A percentile compares a stretch with the other conserved stretches of the same genome.
phyloP scores from a whole-genome alignment of 2,888 invertebrate genomes.

The Orchesella flavescens region DNA sequence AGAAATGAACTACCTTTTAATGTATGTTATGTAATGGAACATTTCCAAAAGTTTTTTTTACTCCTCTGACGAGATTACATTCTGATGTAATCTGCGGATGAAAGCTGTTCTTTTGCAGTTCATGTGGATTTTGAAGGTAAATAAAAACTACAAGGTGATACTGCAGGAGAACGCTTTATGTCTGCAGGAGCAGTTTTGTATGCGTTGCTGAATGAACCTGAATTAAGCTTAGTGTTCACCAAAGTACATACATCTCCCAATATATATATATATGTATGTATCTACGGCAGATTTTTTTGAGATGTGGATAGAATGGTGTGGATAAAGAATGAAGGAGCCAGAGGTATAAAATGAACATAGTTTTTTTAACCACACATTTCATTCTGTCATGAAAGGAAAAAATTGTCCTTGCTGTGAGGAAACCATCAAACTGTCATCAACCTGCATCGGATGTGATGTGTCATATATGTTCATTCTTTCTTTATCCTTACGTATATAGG shows the following conservation, averaged over 20 bases:
- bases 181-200: too few species aligned
- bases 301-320: neutral
- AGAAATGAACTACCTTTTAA: too few species aligned
- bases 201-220: neutral
- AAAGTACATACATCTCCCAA: too few species aligned
- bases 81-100: conserved; percentile 18
- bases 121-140: too few species aligned
- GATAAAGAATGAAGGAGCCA: too few species aligned
- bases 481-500: neutral
- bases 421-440: conserved; percentile 70
- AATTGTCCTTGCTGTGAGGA: conserved; percentile 31
- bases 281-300: neutral
- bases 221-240: too few species aligned
- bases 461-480: too few species aligned
- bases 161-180: neutral
- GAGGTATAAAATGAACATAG: conserved; percentile 15
- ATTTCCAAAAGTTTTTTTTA: conserved; percentile 18
- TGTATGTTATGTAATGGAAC: conserved; percentile 3
- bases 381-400: conserved; percentile 27
- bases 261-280: too few species aligned
- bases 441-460: conserved; percentile 19
- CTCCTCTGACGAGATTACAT: conserved; percentile 35
- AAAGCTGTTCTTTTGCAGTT: neutral
- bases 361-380: conserved; percentile 30
- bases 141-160: neutral